Conservation (phyloP, 2,797 vertebrate genomes). For the Sarcoramphus papa region DNA sequence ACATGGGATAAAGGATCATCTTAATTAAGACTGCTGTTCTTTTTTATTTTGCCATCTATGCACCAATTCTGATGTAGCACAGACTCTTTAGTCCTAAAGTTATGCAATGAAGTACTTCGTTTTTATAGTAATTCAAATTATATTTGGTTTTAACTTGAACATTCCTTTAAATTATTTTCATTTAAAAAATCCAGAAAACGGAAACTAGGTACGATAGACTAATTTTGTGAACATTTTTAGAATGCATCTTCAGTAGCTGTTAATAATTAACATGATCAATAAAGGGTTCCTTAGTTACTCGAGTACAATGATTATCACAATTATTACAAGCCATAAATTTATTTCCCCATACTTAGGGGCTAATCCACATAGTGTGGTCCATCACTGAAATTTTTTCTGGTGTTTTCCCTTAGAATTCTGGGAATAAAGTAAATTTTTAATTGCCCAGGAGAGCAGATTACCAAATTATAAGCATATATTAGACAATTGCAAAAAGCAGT, state of each 20-base stretch:
- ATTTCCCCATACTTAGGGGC: not conserved
- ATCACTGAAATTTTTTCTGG: not conserved
- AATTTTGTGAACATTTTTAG: not conserved
- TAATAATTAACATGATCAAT: not conserved
- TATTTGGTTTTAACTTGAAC: not conserved
- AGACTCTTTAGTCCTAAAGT: not conserved
- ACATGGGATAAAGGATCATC: not conserved
- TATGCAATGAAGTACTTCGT: not conserved
- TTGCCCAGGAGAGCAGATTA: not conserved
- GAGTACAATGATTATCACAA: not conserved
- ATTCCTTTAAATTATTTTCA: not conserved
- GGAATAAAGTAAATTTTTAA: not conserved
- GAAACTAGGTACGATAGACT: not conserved
- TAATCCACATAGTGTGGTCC: not conserved
- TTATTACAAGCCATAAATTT: not conserved
- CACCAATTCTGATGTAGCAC: not conserved
- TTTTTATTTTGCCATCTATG: not conserved
- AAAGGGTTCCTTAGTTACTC: not conserved
- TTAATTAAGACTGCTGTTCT: not conserved
- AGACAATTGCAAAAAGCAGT: not conserved
- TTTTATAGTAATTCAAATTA: not conserved
- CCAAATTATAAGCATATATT: not conserved
- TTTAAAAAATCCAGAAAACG: not conserved
- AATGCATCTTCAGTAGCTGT: not conserved
- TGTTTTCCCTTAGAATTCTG: not conserved